These are phyloP conservation scores for Caenorhabditis sp. DNA, from an alignment of 2,888 invertebrate genomes.

Conservation along the genomic window DNA sequence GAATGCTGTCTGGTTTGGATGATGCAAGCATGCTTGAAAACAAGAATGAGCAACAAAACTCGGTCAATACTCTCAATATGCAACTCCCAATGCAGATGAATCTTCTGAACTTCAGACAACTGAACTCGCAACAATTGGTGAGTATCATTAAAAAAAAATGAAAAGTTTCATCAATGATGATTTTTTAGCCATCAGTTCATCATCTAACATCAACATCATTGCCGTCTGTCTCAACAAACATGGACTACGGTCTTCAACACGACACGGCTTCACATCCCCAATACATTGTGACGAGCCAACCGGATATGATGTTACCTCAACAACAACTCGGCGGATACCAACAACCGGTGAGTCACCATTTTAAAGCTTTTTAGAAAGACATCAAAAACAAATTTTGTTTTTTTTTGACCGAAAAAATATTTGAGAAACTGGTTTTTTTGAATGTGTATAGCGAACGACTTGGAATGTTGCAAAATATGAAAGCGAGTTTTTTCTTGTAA, in stretches of 20 bases:
- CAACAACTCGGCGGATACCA: constrained; percentile 22
- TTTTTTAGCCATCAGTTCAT: constrained; percentile 52
- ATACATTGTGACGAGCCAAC: constrained; percentile 50
- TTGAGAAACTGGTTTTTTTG: neutral
- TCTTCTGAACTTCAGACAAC: constrained; percentile 46
- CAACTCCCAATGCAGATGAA: constrained; percentile 50
- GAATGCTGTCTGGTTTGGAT: constrained; percentile 42
- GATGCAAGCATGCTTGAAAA: constrained; percentile 25
- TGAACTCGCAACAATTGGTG: constrained; percentile 45
- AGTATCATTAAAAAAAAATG: constrained; percentile 2
- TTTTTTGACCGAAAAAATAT: neutral
- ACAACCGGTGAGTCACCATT: constrained; percentile 7
- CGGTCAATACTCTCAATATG: constrained; percentile 31
- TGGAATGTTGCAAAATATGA: neutral
- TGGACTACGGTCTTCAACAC: constrained; percentile 41
- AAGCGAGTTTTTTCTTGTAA: neutral
- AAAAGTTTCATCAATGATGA: neutral
- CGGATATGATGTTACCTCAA: constrained; percentile 52
- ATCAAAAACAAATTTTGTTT: neutral
- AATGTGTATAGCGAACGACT: neutral
- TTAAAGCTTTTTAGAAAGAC: neutral
- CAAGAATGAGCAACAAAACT: constrained; percentile 10
- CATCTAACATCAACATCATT: constrained; percentile 51
- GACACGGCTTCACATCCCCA: constrained; percentile 41
- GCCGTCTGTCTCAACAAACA: constrained; percentile 47